Base-by-base conservation (phyloP, 2,888 invertebrate species). In the Lysandra coridon region DNA sequence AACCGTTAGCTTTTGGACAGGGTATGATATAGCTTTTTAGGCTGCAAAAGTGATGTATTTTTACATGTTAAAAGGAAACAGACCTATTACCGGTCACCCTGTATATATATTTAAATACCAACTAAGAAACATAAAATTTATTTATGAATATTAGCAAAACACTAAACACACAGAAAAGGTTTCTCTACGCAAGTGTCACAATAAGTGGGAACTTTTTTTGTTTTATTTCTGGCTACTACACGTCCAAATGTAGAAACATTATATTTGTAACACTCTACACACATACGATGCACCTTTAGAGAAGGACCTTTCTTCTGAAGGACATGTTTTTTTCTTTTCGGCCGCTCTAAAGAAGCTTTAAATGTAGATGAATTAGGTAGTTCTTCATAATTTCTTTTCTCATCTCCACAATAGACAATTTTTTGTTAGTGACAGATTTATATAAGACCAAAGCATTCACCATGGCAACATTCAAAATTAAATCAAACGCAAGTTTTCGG, bases 131-230 rank as follows among this genome's bases (percentile, higher is more conserved):
- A 44, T 44, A 44, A 7, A 44, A 44, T 10, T 44, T 44, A 44
- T 44, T 80, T 82, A 44, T 10, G 44, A 44, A 44, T 44, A 44
- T 44, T 44, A 77, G 79, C 78, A 81, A 83, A 82, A 81, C 82
- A 82, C 77, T 83, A 79, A 80, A 81, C 78, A 81, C 80, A 83
- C 37, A 82, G 79, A 83, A 81, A 80, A 74, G 80, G 82, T 80
- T 82, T 81, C n/a, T 83, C 82, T 80, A 79, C 78, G 80, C 82
- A 84, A 81, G 76, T 69, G 57, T 80, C 78, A 82, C 84, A 84
- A 78, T 82, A 84, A 78, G 83, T 85, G 80, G 80, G 75, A 64
- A 83, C 83, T 83, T 83, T 85, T 82, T 84, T 84, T n/a, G 83
- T 82, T 78, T 84, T 85, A 81, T 84, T 85, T 83, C 81, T 83